These are phyloP conservation scores for Latrodectus hesperus DNA, from an alignment of 2,888 invertebrate species.

Conservation along the genomic window DNA sequence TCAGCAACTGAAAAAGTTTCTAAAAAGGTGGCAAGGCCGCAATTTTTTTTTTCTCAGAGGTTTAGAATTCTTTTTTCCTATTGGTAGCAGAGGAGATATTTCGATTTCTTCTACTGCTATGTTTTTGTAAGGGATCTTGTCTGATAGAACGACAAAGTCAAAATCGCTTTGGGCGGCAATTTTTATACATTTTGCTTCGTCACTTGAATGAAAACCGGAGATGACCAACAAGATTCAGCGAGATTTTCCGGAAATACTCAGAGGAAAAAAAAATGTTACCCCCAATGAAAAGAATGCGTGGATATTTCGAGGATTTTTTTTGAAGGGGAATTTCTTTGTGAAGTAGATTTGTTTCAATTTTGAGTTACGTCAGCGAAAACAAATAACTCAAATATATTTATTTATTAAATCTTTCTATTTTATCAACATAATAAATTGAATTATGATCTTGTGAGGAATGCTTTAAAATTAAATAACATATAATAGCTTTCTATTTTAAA, in stretches of 20 bases:
- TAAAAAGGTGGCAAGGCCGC: background rate
- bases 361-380: too few relatives aligned
- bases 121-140: constrained; percentile 4
- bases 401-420: too few relatives aligned
- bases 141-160: background rate
- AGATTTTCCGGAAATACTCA: background rate
- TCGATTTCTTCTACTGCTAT: background rate
- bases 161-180: background rate
- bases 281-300: too few relatives aligned
- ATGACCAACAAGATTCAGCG: background rate
- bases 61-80: background rate
- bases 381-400: too few relatives aligned
- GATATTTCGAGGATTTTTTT: too few relatives aligned
- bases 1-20: constrained; percentile 28
- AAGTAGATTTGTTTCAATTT: too few relatives aligned
- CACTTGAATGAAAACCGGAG: constrained; percentile 1
- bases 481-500: too few relatives aligned
- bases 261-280: too few relatives aligned
- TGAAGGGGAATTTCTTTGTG: too few relatives aligned
- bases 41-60: background rate
- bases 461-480: too few relatives aligned
- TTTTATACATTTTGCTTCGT: background rate
- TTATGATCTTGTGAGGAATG: too few relatives aligned
- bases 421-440: too few relatives aligned
- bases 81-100: background rate